Conservation (phyloP, 2,113 vertebrate species). For the Pseudopipra pipra region DNA sequence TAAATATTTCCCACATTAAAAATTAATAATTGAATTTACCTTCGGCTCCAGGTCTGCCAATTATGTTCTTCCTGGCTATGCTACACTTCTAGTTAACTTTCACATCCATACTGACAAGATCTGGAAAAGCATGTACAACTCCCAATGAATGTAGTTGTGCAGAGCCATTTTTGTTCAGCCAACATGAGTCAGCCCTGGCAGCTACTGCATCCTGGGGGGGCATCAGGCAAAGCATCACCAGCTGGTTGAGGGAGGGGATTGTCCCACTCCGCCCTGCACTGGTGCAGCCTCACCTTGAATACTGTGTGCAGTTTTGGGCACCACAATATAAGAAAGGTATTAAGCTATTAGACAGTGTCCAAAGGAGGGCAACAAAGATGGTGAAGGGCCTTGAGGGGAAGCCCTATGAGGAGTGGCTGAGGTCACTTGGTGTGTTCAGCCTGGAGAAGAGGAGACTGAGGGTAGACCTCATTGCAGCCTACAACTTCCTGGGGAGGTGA, state of each 20-base stretch:
- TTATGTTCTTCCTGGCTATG: neutral
- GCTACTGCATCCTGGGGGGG: neutral
- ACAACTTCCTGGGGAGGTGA: neutral
- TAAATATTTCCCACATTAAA: conserved; percentile 2
- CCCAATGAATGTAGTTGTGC: neutral
- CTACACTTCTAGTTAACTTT: neutral
- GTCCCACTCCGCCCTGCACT: neutral
- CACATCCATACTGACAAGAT: neutral
- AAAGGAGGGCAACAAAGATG: neutral
- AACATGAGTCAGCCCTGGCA: neutral
- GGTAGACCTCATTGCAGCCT: neutral
- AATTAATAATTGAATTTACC: neutral
- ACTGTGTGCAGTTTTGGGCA: neutral
- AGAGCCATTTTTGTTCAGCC: neutral
- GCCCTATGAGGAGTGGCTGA: neutral
- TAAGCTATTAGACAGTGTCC: neutral
- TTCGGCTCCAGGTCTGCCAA: neutral
- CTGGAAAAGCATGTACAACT: neutral
- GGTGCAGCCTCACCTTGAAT: neutral
- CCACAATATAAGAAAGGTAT: neutral
- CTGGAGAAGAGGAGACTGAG: neutral
- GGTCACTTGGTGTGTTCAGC: neutral
- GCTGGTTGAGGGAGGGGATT: neutral
- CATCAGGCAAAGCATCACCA: neutral
- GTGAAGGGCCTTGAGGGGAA: neutral